Percentiles rank a stretch among this genome's conserved stretches.
Evolutionary conservation across 2,888 invertebrate genomes (phyloP).

Genomic region (Metacarcinus magister): DNA sequence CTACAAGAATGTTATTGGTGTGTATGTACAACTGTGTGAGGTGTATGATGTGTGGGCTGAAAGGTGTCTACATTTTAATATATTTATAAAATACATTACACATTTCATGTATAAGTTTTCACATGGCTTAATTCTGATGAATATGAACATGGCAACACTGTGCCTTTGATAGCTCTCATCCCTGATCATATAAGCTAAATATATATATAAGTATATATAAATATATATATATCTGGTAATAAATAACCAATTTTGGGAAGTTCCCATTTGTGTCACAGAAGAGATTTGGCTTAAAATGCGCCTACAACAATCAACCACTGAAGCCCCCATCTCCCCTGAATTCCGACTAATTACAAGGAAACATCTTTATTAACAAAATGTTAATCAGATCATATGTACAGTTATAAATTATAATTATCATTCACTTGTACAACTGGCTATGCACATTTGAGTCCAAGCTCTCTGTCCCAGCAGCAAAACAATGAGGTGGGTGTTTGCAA

Average conservation of each 20-base stretch:
- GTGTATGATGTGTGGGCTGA: slow-evolving; percentile 66
- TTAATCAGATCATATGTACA: slow-evolving; percentile 82
- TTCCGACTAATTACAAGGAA: slow-evolving; percentile 76
- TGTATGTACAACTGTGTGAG: slow-evolving; percentile 54
- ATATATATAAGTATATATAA: slow-evolving; percentile 74
- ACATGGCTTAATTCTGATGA: slow-evolving; percentile 71
- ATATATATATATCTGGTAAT: slow-evolving; percentile 78
- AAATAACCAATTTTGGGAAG: slow-evolving; percentile 77
- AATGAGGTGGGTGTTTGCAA: slow-evolving; percentile 71
- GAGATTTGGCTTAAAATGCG: slow-evolving; percentile 77
- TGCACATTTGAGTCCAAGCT: slow-evolving; percentile 71
- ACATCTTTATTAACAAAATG: slow-evolving; percentile 77
- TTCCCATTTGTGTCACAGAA: slow-evolving; percentile 67
- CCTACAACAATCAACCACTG: slow-evolving; percentile 71
- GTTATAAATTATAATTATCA: slow-evolving; percentile 81
- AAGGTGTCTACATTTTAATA: slow-evolving; percentile 70
- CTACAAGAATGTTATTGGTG: neutral
- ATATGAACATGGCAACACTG: slow-evolving; percentile 70
- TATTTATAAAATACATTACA: slow-evolving; percentile 80
- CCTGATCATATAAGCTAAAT: slow-evolving; percentile 75
- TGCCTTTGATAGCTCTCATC: slow-evolving; percentile 75
- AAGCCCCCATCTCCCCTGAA: slow-evolving; percentile 78
- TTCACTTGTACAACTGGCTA: slow-evolving; percentile 81
- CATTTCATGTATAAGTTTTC: slow-evolving; percentile 75
- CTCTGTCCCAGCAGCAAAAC: slow-evolving; percentile 78